These are phyloP conservation scores for Stenichneumon culpator DNA, from an alignment of 2,888 invertebrate genomes.

Conservation along the genomic window DNA sequence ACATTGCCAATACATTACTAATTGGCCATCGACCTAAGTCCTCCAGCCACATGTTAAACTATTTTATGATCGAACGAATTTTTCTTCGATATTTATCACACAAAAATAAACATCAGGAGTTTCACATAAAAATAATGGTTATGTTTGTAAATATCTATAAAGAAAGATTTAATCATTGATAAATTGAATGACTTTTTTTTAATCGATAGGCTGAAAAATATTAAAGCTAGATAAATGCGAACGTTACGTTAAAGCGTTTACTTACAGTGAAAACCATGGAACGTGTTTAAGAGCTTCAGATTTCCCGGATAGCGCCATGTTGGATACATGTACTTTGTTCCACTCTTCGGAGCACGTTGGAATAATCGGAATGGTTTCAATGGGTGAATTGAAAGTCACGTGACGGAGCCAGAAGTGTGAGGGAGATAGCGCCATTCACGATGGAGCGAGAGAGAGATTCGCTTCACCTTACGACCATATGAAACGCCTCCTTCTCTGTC, in stretches of 20 bases:
- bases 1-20: too few relatives aligned
- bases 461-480: too few relatives aligned
- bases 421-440: too few relatives aligned
- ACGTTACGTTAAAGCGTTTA: conserved; percentile 50
- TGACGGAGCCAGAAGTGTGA: too few relatives aligned
- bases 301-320: conserved; percentile 75
- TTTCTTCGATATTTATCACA: background rate
- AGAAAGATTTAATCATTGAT: background rate
- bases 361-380: too few relatives aligned
- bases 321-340: conserved; percentile 63
- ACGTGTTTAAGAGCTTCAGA: conserved; percentile 75
- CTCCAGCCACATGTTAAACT: background rate
- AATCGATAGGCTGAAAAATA: background rate
- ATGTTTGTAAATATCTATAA: background rate
- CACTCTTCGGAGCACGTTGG: too few relatives aligned
- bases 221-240: background rate
- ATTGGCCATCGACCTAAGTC: too few relatives aligned
- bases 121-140: background rate
- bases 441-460: too few relatives aligned
- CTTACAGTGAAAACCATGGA: conserved; percentile 81
- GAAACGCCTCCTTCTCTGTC: too few relatives aligned
- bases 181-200: background rate
- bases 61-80: background rate
- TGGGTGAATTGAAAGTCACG: too few relatives aligned
- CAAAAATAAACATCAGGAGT: background rate